Conservation (phyloP, 1,140 invertebrate species). For the Battus philenor region DNA sequence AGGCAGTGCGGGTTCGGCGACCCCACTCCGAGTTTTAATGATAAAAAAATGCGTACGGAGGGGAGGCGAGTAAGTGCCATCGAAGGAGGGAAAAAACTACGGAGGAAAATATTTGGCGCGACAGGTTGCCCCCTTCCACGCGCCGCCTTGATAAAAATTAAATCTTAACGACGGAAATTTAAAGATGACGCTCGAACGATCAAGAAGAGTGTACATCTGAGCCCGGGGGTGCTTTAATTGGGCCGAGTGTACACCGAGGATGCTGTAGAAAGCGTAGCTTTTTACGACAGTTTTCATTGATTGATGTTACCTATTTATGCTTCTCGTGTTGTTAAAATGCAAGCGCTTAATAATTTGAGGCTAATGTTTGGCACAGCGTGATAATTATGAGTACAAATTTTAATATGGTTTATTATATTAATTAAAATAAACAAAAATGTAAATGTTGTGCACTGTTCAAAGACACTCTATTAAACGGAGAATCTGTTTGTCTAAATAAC, state of each 20-base stretch:
- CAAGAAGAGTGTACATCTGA: slow-evolving; percentile 72
- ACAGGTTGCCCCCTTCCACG: slow-evolving; percentile 56
- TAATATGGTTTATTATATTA: too few relatives aligned
- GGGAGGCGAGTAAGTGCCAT: slow-evolving; percentile 70
- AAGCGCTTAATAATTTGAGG: too few relatives aligned
- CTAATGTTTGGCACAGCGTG: too few relatives aligned
- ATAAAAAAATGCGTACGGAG: slow-evolving; percentile 74
- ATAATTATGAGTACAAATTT: too few relatives aligned
- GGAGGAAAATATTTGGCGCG: slow-evolving; percentile 74
- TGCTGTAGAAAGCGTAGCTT: slow-evolving; percentile 26
- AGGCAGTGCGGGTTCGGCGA: slow-evolving; percentile 66
- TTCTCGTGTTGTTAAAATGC: slow-evolving; percentile 9
- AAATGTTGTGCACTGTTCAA: too few relatives aligned
- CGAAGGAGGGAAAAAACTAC: slow-evolving; percentile 72
- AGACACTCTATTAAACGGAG: too few relatives aligned
- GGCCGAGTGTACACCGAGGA: slow-evolving; percentile 44
- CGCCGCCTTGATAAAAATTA: slow-evolving; percentile 69
- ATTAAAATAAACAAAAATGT: too few relatives aligned
- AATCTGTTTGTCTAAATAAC: too few relatives aligned
- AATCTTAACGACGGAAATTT: slow-evolving; percentile 76
- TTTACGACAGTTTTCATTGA: slow-evolving; percentile 39
- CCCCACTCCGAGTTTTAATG: slow-evolving; percentile 72
- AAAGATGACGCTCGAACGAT: slow-evolving; percentile 73
- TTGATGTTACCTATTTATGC: slow-evolving; percentile 36
- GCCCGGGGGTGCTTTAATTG: slow-evolving; percentile 67